Percentiles rank a stretch among this genome's conserved stretches.
Evolutionary conservation across 2,888 invertebrate species (phyloP).

Genomic region (Sialis lutaria): DNA sequence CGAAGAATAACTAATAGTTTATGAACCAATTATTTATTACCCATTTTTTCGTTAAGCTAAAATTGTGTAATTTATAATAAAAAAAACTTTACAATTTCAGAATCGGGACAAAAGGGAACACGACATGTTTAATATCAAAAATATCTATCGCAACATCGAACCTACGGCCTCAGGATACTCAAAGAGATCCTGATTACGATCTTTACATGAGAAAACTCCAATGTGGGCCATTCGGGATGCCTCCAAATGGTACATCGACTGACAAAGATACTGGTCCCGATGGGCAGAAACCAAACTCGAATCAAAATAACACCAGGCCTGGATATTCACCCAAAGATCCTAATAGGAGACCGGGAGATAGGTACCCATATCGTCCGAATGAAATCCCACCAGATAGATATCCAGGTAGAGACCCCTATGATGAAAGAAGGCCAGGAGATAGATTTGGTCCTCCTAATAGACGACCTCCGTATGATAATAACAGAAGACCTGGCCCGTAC

Average conservation of each 20-base stretch:
- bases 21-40: no score
- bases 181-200: slow-evolving; percentile 41
- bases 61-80: not conserved
- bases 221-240: slow-evolving; percentile 19
- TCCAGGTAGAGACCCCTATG: not conserved
- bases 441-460: not conserved
- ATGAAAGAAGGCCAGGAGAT: not conserved
- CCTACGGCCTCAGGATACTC: slow-evolving; percentile 31
- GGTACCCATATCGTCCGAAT: no score
- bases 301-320: not conserved
- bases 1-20: no score
- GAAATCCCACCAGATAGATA: not conserved
- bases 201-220: slow-evolving; percentile 36
- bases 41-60: not conserved
- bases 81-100: slow-evolving; percentile 20
- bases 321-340: not conserved
- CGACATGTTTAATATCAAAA: slow-evolving; percentile 35
- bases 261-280: slow-evolving; percentile 10
- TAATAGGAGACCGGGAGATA: not conserved
- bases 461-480: not conserved
- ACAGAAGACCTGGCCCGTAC: not conserved
- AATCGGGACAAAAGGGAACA: slow-evolving; percentile 40
- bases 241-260: slow-evolving; percentile 3
- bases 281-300: not conserved
- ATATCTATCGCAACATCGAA: slow-evolving; percentile 14